Base-by-base conservation (phyloP, 64 coral and sea anemone species). In the Trachythela sp. region DNA sequence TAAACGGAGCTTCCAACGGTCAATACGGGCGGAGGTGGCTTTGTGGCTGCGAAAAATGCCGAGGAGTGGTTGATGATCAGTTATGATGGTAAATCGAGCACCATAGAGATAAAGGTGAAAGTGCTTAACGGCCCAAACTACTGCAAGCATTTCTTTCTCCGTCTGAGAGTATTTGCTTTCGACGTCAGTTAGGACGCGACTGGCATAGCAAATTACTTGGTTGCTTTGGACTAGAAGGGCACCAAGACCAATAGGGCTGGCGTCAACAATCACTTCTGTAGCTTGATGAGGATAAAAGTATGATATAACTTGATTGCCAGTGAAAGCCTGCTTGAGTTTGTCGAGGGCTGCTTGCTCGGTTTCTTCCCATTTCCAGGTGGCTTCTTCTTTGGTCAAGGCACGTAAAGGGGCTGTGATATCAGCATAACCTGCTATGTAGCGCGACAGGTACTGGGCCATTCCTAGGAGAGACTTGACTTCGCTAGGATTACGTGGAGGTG, bases 401-500 rank as follows among this genome's bases (percentile, higher is more conserved):
- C 88, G 41, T 13, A 89, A 70, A 26, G 49, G 14, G 8, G 40
- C 9, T 0, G 24, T 89, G 26, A 50, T 9, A 31, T 20, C 14
- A 0, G 37, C 39, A 49, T 43, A 49, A 8, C 49, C 48, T 0
- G 68, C 60, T 70, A 89, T 89, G 30, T 75, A 89, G 6, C 87
- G 39, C 11, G 39, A 22, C 36, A 43, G 68, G 70, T 80, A 89
- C 33, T 48, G 36, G n/a, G n/a, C n/a, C n/a, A n/a, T n/a, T n/a
- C n/a, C n/a, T n/a, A n/a, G n/a, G n/a, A n/a, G n/a, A n/a, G 87
- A 89, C 38, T 77, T 89, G 37, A 89, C 18, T 77, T 52, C 87
- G 24, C 8, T 77, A 0, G 87, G 36, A 80, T 48, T 89, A 8
- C 24, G 17, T 20, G 68, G 59, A n/a, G 39, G 67, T 29, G 39